A percentile compares a stretch with the other conserved stretches of the same genome.
These are phyloP conservation scores for Regulus satrapa DNA, from an alignment of 2,113 vertebrate genomes.

Conservation along the genomic window DNA sequence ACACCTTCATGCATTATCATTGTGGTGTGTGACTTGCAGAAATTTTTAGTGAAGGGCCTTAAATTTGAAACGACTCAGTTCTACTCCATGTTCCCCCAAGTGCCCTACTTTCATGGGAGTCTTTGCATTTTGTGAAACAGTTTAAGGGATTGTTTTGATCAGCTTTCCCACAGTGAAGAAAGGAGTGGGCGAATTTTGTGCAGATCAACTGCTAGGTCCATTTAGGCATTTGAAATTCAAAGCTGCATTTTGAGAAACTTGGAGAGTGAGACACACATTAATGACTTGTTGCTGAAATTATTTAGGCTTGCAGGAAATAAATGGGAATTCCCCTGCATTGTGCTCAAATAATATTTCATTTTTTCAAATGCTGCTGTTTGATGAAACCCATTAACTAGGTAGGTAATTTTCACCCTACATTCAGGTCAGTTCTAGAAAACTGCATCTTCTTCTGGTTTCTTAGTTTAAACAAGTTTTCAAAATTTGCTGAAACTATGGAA, in stretches of 20 bases:
- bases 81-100: neutral
- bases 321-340: neutral
- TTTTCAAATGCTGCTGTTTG: neutral
- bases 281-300: neutral
- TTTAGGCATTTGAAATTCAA: neutral
- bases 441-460: neutral
- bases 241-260: neutral
- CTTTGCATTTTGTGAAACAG: neutral
- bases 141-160: neutral
- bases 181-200: neutral
- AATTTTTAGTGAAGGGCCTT: neutral
- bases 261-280: neutral
- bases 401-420: neutral
- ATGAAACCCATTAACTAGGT: neutral
- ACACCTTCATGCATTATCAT: rapidly evolving
- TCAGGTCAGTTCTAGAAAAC: neutral
- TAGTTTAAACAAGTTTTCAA: neutral
- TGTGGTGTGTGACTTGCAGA: neutral
- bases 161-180: neutral
- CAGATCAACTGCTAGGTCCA: neutral
- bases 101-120: neutral
- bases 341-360: no score
- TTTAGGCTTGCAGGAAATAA: neutral
- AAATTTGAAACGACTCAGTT: neutral
- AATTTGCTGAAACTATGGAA: neutral